phyloP scores from a whole-genome alignment of 2,797 vertebrate species.

The Oreochromis grahami region DNA sequence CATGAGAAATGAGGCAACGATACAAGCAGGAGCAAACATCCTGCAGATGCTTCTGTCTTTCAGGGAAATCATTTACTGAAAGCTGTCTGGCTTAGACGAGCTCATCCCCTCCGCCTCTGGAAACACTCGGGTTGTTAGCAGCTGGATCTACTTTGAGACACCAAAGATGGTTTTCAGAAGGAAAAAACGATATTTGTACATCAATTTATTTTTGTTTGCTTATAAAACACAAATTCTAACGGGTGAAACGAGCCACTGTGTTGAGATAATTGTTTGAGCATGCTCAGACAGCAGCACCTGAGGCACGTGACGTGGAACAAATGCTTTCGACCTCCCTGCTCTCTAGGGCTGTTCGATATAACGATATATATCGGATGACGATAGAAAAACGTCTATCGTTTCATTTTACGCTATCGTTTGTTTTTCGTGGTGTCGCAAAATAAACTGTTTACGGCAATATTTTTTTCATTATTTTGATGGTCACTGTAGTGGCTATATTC shows the following conservation, averaged over 20 bases:
- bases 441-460: too few relatives aligned
- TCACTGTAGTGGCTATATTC: too few relatives aligned
- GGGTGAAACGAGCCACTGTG: not conserved
- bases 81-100: not conserved
- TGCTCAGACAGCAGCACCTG: not conserved
- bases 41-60: slow-evolving; percentile 6
- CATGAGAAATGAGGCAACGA: not conserved
- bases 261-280: not conserved
- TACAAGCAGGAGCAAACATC: not conserved
- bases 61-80: slow-evolving; percentile 24
- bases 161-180: not conserved
- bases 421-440: too few relatives aligned
- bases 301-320: not conserved
- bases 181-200: not conserved
- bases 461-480: too few relatives aligned
- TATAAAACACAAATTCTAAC: not conserved
- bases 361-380: too few relatives aligned
- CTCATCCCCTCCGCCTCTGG: not conserved
- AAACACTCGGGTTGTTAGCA: not conserved
- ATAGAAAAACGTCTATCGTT: too few relatives aligned
- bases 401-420: too few relatives aligned
- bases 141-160: slow-evolving; percentile 4
- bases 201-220: not conserved
- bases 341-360: not conserved
- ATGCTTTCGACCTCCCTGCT: not conserved